Evolutionary conservation across 2,797 vertebrate genomes (phyloP), one percentile per base, ranked within the genome.

Genomic region (Margarornis squamiger): DNA sequence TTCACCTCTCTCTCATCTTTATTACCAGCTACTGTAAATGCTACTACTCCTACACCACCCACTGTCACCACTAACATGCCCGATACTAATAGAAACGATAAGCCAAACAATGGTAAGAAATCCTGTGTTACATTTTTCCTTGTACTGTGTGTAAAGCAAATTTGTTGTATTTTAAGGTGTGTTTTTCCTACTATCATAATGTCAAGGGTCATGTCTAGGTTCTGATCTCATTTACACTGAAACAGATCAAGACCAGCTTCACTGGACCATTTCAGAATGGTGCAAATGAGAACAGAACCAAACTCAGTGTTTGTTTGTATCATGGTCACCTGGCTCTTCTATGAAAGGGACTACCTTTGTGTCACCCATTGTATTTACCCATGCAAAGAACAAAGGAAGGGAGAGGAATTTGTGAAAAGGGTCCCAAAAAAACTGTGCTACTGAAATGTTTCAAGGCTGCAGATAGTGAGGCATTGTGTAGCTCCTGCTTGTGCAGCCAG

Each of bases 21-120:
- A 95, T 98, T 98, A 97, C 97, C 98, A 98, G 98, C 98, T 97
- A 97, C 97, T 98, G 98, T 98, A 98, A 98, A 95, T 95, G 95
- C 97, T 97, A 85, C 98, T 96, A 97, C 98, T 97, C 87, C 98
- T 97, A 95, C 98, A 98, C 55, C 98, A 98, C 97, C 98, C 97
- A 98, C 89, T 98, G 98, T 98, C 97, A 98, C 96, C 98, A 98
- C 98, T 99, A 99, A 98, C 98, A 98, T 97, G 97, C 98, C 98
- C 15, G 98, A 98, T 98, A 99, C 98, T 99, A 99, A 98, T 93
- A 98, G 98, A 98, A 96, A 97, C 80, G 93, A 95, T 98, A 98
- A 97, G 90, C 96, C 96, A 98, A 97, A 96, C 87, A 94, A 98
- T 98, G 98, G 98, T 99, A 98, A 99, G 98, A 98, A 97, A 97